These are phyloP conservation scores for Pygocentrus nattereri DNA, from an alignment of 2,797 vertebrate species.

Conservation along the genomic window DNA sequence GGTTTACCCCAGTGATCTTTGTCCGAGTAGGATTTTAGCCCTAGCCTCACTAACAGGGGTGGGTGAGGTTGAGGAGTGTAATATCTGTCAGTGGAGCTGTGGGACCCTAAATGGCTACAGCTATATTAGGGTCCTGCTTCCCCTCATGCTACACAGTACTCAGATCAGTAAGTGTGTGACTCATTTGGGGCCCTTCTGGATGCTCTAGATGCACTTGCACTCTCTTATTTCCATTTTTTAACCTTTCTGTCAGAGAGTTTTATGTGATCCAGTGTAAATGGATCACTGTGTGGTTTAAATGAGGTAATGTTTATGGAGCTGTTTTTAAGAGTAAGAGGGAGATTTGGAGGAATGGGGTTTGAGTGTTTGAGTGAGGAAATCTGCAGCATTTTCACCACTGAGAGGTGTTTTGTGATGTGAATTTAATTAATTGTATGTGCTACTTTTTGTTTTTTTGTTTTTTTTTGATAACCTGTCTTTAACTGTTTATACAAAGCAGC, in stretches of 20 bases:
- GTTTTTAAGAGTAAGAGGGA: not conserved
- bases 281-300: not conserved
- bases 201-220: too few species aligned
- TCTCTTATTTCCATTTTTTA: not conserved
- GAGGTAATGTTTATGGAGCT: slow-evolving; percentile 2
- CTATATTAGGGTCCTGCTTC: slow-evolving; percentile 36
- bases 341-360: not conserved
- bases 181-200: not conserved
- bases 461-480: not conserved
- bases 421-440: not conserved
- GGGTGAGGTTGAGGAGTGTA: slow-evolving; percentile 1
- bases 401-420: not conserved
- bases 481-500: not conserved
- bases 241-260: not conserved
- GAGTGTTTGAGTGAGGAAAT: not conserved
- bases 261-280: not conserved
- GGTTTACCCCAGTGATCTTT: not conserved
- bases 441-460: not conserved
- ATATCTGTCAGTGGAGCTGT: slow-evolving; percentile 14
- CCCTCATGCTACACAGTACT: not conserved
- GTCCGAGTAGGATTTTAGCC: not conserved
- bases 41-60: not conserved
- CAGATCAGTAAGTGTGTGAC: not conserved
- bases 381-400: not conserved
- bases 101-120: slow-evolving; percentile 26